Evolutionary conservation across 2,113 vertebrate species (phyloP).

Genomic region (Conger conger): DNA sequence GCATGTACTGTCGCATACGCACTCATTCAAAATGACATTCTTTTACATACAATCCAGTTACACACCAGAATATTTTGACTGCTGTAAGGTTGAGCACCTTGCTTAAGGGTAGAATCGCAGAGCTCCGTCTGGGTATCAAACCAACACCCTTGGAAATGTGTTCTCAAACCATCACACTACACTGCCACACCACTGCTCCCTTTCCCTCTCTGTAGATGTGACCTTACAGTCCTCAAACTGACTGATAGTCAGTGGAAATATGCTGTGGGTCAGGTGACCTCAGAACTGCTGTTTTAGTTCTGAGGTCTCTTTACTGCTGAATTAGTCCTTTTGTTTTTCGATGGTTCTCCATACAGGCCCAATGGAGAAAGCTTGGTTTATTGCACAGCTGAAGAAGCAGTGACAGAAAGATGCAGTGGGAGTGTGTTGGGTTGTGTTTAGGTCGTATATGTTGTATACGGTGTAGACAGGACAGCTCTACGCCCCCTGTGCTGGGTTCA

Average conservation of each 20-base stretch:
- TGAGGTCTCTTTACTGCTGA: too few relatives aligned
- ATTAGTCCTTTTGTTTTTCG: background rate
- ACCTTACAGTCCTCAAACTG: background rate
- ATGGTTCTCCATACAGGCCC: background rate
- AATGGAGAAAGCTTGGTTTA: background rate
- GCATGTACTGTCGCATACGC: too few relatives aligned
- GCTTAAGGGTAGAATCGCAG: too few relatives aligned
- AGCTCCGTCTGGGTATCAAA: too few relatives aligned
- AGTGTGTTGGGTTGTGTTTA: background rate
- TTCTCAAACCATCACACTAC: too few relatives aligned
- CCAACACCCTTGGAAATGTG: too few relatives aligned
- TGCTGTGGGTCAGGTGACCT: background rate
- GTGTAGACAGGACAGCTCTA: background rate
- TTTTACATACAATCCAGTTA: too few relatives aligned
- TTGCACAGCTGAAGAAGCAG: background rate
- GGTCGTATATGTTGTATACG: background rate
- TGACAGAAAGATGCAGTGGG: background rate
- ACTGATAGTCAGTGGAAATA: background rate
- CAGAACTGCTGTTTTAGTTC: too few relatives aligned
- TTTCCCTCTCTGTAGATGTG: background rate
- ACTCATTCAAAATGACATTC: too few relatives aligned
- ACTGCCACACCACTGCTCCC: too few relatives aligned
- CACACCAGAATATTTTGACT: too few relatives aligned
- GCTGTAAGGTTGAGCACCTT: too few relatives aligned
- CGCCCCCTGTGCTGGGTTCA: background rate